phyloP scores from a whole-genome alignment of 2,113 vertebrate genomes.

The Ascaphus truei region DNA sequence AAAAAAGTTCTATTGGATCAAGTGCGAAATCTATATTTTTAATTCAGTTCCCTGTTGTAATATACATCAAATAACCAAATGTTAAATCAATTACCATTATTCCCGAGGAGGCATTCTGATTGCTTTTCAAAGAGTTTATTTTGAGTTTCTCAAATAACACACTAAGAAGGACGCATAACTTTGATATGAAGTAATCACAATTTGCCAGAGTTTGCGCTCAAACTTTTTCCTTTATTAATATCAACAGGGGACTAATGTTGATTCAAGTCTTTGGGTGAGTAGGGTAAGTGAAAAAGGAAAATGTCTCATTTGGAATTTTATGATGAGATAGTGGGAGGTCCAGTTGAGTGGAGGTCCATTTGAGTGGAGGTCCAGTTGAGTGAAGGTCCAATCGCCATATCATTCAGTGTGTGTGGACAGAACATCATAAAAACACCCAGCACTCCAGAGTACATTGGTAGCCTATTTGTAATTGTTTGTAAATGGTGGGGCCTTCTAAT shows the following conservation, averaged over 20 bases:
- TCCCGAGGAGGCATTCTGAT: background rate
- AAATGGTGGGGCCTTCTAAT: no score
- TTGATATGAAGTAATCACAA: background rate
- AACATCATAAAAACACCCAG: no score
- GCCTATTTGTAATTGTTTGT: no score
- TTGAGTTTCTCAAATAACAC: background rate
- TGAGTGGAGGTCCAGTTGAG: no score
- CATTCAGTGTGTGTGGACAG: no score
- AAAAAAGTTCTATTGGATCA: no score
- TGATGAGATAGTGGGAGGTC: background rate
- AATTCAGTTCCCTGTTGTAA: background rate
- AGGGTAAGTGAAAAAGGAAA: background rate
- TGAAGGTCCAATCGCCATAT: no score
- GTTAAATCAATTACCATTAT: background rate
- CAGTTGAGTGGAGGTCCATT: no score
- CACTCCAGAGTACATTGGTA: no score
- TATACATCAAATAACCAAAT: background rate
- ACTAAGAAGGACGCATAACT: background rate
- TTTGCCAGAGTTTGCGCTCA: background rate
- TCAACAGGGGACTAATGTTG: background rate
- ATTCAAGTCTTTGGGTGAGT: background rate
- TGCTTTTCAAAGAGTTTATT: background rate
- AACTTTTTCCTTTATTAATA: background rate
- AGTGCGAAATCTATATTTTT: background rate
- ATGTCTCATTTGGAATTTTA: background rate